Conservation (phyloP, 2,113 vertebrate genomes). For the Macaca nemestrina region DNA sequence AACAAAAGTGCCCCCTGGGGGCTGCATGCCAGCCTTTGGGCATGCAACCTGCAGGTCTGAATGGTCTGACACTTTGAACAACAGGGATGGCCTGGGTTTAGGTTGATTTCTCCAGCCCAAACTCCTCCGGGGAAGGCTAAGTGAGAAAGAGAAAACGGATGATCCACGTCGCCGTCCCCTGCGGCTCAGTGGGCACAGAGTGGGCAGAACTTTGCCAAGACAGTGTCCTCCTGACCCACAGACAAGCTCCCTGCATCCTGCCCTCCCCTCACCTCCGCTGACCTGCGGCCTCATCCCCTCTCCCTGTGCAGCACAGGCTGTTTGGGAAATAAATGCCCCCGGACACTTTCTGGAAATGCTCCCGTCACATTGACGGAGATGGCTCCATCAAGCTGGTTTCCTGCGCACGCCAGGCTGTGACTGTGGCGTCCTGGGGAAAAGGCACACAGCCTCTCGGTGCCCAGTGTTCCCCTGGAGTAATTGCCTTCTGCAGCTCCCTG, state of each 20-base stretch:
- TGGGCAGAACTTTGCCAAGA: neutral
- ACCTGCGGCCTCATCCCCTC: neutral
- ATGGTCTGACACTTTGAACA: neutral
- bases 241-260: neutral
- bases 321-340: neutral
- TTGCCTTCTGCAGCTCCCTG: neutral
- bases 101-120: neutral
- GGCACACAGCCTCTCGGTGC: neutral
- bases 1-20: neutral
- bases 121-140: no score
- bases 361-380: rapidly evolving
- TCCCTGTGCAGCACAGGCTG: neutral
- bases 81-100: rapidly evolving
- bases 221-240: neutral
- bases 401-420: rapidly evolving
- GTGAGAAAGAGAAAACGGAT: no score
- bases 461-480: neutral
- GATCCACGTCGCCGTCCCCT: rapidly evolving
- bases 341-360: neutral
- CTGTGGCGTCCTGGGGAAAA: rapidly evolving
- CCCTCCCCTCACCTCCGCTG: neutral
- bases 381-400: neutral
- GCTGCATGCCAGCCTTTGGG: neutral
- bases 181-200: neutral
- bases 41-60: no score